Evolutionary conservation across 35 echinoderm and acorn worm genomes (phyloP).

Genomic region (Patiria miniata): DNA sequence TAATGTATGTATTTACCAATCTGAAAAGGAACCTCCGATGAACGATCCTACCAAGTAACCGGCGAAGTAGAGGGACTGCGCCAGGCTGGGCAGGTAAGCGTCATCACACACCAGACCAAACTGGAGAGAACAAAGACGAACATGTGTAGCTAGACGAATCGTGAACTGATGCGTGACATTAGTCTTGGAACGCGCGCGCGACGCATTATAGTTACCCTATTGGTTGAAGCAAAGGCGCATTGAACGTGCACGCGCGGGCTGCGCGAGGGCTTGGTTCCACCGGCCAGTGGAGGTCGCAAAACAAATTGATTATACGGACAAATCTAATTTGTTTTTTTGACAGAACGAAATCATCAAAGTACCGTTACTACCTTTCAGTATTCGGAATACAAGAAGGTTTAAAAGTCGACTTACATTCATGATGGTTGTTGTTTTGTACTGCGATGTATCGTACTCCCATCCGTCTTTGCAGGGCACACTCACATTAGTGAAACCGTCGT

Average conservation of each 20-base stretch:
- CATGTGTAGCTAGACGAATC: neutral
- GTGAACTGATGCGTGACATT: neutral
- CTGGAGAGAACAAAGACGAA: conserved; percentile 29
- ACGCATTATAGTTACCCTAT: too few species aligned
- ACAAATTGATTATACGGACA: too few species aligned
- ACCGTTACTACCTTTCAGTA: too few species aligned
- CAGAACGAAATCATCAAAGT: too few species aligned
- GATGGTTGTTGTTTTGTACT: conserved; percentile 67
- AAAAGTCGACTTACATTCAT: conserved; percentile 79
- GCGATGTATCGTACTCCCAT: conserved; percentile 71
- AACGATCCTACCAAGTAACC: conserved; percentile 75
- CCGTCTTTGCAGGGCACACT: conserved; percentile 53
- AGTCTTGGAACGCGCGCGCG: too few species aligned
- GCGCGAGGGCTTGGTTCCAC: too few species aligned
- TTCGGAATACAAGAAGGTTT: too few species aligned
- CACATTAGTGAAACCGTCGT: neutral
- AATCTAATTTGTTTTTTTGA: too few species aligned
- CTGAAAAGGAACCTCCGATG: conserved; percentile 57
- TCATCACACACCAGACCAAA: conserved; percentile 76
- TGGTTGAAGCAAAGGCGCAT: too few species aligned
- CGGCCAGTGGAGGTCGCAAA: too few species aligned
- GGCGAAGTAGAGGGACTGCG: conserved; percentile 81
- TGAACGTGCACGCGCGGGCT: too few species aligned
- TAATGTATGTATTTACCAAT: too few species aligned
- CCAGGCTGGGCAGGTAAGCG: conserved; percentile 36